Evolutionary conservation across 2,797 vertebrate species (phyloP).

Genomic region (Uromys caudimaculatus): DNA sequence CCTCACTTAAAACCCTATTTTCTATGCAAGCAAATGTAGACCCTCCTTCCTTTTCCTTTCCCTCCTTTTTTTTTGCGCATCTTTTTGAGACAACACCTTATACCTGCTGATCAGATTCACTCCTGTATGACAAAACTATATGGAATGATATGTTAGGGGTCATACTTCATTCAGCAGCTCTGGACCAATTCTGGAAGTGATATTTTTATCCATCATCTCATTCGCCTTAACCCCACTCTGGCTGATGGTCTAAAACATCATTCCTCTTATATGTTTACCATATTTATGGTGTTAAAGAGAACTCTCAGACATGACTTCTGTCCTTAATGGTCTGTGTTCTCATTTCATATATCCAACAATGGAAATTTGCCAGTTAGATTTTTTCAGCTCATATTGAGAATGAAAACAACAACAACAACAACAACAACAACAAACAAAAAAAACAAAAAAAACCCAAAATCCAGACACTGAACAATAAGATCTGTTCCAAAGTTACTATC

Average conservation of each 20-base stretch:
- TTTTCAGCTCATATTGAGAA: conserved; percentile 31
- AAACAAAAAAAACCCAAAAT: neutral
- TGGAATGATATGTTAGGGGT: neutral
- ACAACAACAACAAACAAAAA: too few species aligned
- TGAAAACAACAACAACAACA: too few species aligned
- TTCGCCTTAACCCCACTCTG: neutral
- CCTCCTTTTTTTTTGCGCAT: neutral
- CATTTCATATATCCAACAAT: neutral
- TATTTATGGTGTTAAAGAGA: neutral
- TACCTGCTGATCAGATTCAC: neutral
- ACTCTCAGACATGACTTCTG: neutral
- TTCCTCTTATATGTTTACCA: neutral
- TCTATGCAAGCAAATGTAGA: neutral
- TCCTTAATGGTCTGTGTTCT: conserved; percentile 18
- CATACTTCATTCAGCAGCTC: neutral
- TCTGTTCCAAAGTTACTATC: neutral
- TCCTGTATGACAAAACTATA: neutral
- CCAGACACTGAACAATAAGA: conserved; percentile 31
- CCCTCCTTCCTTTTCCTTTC: neutral
- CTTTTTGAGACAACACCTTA: neutral
- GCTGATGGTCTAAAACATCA: neutral
- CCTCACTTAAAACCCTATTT: neutral
- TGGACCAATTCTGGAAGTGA: neutral
- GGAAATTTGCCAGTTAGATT: conserved; percentile 17
- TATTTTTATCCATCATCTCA: neutral